A percentile compares a stretch with the other conserved stretches of the same genome.
Evolutionary conservation across 1,140 invertebrate genomes (phyloP).

Genomic region (Saccostrea cuccullata): DNA sequence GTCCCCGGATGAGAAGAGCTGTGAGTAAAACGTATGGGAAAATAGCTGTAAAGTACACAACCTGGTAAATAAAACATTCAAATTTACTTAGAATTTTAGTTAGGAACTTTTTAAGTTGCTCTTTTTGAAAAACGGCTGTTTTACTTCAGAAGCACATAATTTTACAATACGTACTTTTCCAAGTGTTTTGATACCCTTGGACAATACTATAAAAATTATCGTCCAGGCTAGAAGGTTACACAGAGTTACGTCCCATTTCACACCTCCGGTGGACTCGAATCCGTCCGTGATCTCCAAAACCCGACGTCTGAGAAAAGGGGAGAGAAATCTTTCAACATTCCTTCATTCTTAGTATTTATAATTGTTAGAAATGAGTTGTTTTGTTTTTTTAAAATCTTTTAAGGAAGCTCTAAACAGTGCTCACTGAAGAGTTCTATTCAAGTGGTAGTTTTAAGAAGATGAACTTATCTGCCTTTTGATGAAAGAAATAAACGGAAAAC

Average conservation of each 20-base stretch:
- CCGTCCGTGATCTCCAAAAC: constrained; percentile 90
- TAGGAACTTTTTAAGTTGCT: no score
- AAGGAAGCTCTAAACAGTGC: no score
- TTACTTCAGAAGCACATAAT: no score
- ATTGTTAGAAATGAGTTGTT: no score
- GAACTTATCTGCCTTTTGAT: no score
- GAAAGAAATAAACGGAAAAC: no score
- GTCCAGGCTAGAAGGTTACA: constrained; percentile 96
- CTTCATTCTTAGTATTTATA: neutral
- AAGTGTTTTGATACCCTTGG: constrained; percentile 96
- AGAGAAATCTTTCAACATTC: neutral
- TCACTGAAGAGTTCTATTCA: no score
- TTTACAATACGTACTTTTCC: constrained; percentile 86
- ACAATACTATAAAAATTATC: constrained; percentile 97
- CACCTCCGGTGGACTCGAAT: constrained; percentile 89
- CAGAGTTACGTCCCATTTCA: constrained; percentile 95
- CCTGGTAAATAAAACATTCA: constrained; percentile 73
- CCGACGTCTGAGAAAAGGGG: constrained; percentile 61
- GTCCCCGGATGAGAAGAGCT: constrained; percentile 74
- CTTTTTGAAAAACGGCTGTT: no score
- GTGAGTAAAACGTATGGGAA: constrained; percentile 78
- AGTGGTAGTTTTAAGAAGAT: no score
- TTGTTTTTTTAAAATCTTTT: no score
- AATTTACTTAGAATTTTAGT: no score
- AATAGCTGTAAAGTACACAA: constrained; percentile 79